Percentiles rank a stretch among this genome's conserved stretches.
Conservation (phyloP, 2,113 vertebrate genomes). For the Trogon melanurus region DNA sequence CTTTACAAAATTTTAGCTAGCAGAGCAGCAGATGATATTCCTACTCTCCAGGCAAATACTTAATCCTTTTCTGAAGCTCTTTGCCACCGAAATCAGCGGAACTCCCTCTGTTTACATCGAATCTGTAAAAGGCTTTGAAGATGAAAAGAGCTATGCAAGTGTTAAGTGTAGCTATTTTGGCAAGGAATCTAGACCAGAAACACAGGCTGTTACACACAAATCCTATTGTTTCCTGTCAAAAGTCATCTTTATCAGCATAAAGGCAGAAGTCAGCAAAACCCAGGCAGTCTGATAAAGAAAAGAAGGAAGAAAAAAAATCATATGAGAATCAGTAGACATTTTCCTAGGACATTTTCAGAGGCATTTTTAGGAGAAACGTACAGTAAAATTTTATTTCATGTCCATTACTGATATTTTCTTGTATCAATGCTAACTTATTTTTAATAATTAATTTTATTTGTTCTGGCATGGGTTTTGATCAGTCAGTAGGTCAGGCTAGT, state of each 20-base stretch:
- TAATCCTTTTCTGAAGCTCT: constrained; percentile 57
- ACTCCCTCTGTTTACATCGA: background rate
- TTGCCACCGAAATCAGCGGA: constrained; percentile 52
- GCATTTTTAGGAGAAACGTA: background rate
- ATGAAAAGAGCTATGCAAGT: constrained; percentile 42
- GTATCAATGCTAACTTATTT: background rate
- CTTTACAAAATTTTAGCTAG: background rate
- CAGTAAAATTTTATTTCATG: background rate
- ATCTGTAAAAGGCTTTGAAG: constrained; percentile 57
- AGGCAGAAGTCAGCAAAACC: constrained; percentile 20
- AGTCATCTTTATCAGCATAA: constrained; percentile 1
- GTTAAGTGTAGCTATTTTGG: constrained; percentile 51
- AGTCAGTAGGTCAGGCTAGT: background rate
- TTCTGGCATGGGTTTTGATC: background rate
- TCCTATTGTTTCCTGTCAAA: constrained; percentile 38
- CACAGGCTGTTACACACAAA: background rate
- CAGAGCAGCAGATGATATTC: constrained; percentile 20
- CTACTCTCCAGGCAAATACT: constrained; percentile 29
- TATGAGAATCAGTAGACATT: background rate
- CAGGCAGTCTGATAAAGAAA: background rate
- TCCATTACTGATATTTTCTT: background rate
- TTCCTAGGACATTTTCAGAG: background rate
- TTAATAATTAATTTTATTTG: background rate
- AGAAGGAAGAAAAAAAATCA: accelerated
- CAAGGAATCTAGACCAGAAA: constrained; percentile 13